phyloP scores from a whole-genome alignment of 2,113 vertebrate genomes.

The Hippocampus abdominalis region DNA sequence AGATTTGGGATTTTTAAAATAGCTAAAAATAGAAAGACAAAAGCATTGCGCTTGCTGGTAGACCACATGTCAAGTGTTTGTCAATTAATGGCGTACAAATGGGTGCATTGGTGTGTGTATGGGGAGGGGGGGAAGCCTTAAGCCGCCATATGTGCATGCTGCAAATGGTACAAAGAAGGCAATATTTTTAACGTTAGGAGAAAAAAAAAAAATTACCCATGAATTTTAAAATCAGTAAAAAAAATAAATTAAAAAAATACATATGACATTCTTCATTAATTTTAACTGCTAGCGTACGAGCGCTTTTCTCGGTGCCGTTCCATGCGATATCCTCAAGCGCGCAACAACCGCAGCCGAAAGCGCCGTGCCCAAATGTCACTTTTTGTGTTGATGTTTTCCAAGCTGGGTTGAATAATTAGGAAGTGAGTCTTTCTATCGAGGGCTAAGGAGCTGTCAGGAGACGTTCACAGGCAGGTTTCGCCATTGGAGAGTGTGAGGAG shows the following conservation, averaged over 20 bases:
- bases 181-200: constrained; percentile 9
- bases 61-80: constrained; percentile 63
- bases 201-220: no score
- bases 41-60: constrained; percentile 67
- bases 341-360: constrained; percentile 18
- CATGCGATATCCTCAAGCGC: not conserved
- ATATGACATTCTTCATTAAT: no score
- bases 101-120: constrained; percentile 1
- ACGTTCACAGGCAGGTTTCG: constrained; percentile 73
- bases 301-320: no score
- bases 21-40: constrained; percentile 57
- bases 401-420: constrained; percentile 70
- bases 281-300: no score
- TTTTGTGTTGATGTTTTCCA: constrained; percentile 64
- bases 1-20: no score
- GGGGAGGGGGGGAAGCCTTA: not conserved
- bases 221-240: no score
- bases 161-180: constrained; percentile 35
- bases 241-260: no score
- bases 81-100: constrained; percentile 9
- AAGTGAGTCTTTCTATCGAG: constrained; percentile 68
- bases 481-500: constrained; percentile 72
- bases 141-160: constrained; percentile 50
- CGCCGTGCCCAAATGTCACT: constrained; percentile 54
- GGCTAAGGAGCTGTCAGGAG: constrained; percentile 74